Evolutionary conservation across 1,140 invertebrate genomes (phyloP).

Genomic region (Macrosteles quadrilineatus): DNA sequence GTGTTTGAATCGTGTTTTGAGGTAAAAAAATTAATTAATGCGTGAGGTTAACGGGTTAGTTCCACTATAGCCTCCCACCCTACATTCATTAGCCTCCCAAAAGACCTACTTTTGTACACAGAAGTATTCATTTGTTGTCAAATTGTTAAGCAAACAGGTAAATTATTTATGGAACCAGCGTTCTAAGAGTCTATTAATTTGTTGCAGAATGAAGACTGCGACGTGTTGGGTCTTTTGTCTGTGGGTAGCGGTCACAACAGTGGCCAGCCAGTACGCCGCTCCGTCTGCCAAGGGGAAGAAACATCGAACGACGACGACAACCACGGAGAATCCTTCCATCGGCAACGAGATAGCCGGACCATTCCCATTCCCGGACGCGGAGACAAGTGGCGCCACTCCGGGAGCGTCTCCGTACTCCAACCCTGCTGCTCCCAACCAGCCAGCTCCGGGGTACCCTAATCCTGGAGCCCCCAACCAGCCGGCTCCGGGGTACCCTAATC

Average conservation of each 20-base stretch:
- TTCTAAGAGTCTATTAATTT: no score
- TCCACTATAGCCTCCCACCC: no score
- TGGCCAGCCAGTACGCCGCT: slow-evolving; percentile 29
- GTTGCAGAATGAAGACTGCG: neutral
- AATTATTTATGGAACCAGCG: no score
- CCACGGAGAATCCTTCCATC: slow-evolving; percentile 10
- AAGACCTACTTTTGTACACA: no score
- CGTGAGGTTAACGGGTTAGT: no score
- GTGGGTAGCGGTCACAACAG: neutral
- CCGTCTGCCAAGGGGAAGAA: slow-evolving; percentile 4
- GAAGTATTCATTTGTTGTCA: no score
- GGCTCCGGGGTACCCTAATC: neutral
- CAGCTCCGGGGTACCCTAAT: slow-evolving; percentile 1
- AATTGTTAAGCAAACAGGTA: no score
- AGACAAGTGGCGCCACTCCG: neutral
- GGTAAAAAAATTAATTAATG: no score
- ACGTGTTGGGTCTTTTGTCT: neutral
- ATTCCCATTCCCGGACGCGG: neutral
- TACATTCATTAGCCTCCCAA: no score
- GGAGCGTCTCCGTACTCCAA: no score
- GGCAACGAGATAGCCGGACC: slow-evolving; percentile 19
- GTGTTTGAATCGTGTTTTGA: no score
- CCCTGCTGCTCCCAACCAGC: neutral
- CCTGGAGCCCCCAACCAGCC: neutral
- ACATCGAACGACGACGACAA: slow-evolving; percentile 26